Evolutionary conservation across 2,113 vertebrate species (phyloP).

Genomic region (Cryptomyrus ogoouensis): DNA sequence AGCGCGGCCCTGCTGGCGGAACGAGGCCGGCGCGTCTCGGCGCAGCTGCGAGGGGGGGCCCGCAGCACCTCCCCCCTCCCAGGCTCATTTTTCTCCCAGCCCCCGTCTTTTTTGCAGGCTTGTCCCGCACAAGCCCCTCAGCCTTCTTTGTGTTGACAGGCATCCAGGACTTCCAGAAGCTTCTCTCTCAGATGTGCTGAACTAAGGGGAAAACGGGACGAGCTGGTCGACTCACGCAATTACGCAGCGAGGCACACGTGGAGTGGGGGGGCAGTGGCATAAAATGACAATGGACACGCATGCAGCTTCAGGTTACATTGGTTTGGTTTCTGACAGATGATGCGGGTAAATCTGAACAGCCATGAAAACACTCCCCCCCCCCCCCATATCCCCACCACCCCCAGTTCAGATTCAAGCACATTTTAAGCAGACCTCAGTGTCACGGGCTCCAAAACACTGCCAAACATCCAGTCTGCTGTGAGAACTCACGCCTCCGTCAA

Average conservation of each 20-base stretch:
- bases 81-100: slow-evolving; percentile 78
- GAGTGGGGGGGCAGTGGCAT: not conserved
- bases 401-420: not conserved
- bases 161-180: slow-evolving; percentile 74
- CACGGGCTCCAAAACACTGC: not conserved
- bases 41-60: slow-evolving; percentile 86
- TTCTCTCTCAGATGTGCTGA: slow-evolving; percentile 77
- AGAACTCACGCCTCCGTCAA: not conserved
- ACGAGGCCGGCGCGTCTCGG: slow-evolving; percentile 81
- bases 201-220: slow-evolving; percentile 66
- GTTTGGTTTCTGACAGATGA: not conserved
- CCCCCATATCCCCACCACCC: not conserved
- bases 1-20: slow-evolving; percentile 57
- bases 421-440: not conserved
- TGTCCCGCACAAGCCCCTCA: slow-evolving; percentile 70
- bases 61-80: slow-evolving; percentile 78
- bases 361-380: not conserved
- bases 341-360: not conserved
- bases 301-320: not conserved
- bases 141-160: slow-evolving; percentile 91
- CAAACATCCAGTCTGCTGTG: not conserved
- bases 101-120: slow-evolving; percentile 53
- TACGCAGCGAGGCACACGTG: not conserved
- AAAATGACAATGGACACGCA: slow-evolving; percentile 34
- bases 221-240: slow-evolving; percentile 31